These are phyloP conservation scores for Geotrypetes seraphini DNA, from an alignment of 2,797 vertebrate species.

Conservation along the genomic window DNA sequence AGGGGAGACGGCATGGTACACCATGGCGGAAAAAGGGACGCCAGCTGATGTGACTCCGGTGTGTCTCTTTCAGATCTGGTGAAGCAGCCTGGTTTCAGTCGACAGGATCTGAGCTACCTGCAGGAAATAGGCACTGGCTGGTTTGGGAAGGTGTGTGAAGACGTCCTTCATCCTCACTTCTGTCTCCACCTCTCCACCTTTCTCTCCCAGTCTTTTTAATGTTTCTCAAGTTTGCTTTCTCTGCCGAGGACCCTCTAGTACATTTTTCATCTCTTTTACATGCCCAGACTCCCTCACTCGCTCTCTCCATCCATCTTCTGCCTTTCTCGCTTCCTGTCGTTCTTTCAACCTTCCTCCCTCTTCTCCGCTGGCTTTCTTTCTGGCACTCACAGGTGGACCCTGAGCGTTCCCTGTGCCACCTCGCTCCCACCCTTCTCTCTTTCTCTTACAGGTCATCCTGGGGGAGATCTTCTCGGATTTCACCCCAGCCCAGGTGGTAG, in stretches of 20 bases:
- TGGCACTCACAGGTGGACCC: slow-evolving; percentile 6
- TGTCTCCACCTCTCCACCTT: neutral
- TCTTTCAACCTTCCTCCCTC: neutral
- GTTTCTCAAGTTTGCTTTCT: too few species aligned
- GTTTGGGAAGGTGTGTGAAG: slow-evolving; percentile 78
- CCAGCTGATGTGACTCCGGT: too few species aligned
- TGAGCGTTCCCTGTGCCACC: slow-evolving; percentile 28
- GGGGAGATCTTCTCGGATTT: slow-evolving; percentile 83
- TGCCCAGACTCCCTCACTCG: neutral
- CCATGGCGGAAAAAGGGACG: too few species aligned
- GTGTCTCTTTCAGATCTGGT: slow-evolving; percentile 20
- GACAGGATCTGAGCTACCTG: slow-evolving; percentile 81
- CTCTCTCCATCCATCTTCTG: slow-evolving; percentile 3
- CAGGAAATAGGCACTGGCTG: slow-evolving; percentile 89
- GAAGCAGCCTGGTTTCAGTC: slow-evolving; percentile 65
- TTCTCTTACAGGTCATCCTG: slow-evolving; percentile 68
- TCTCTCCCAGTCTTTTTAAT: neutral
- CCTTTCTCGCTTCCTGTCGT: neutral
- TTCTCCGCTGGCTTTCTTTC: neutral
- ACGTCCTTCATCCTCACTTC: neutral
- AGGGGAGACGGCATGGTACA: too few species aligned
- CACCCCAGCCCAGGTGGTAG: slow-evolving; percentile 79
- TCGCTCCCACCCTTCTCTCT: too few species aligned
- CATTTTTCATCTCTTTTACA: neutral
- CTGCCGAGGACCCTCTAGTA: slow-evolving; percentile 9